Conservation (phyloP, 2,113 vertebrate genomes). For the Equus quagga region DNA sequence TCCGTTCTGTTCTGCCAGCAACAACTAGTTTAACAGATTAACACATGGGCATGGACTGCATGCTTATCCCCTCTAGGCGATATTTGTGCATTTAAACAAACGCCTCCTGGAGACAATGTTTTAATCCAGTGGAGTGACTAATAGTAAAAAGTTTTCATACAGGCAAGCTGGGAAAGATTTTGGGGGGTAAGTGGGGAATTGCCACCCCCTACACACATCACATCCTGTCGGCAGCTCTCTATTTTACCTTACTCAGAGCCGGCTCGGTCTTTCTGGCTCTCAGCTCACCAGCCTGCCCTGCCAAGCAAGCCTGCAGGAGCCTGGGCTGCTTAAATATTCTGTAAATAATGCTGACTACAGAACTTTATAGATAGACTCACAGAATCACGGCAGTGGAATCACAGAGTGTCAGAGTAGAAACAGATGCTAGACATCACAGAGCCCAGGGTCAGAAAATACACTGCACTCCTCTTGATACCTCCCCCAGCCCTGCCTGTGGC, state of each 20-base stretch:
- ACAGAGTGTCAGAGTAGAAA: conserved; percentile 65
- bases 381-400: conserved; percentile 58
- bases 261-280: conserved; percentile 32
- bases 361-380: conserved; percentile 59
- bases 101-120: neutral
- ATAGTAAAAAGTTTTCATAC: neutral
- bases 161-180: neutral
- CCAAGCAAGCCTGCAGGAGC: conserved; percentile 51
- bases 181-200: no score
- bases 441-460: conserved; percentile 70
- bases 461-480: neutral
- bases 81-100: conserved; percentile 24
- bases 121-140: neutral
- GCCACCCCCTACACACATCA: neutral
- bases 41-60: no score
- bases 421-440: conserved; percentile 64
- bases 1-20: neutral
- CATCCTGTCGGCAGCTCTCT: neutral
- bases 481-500: conserved; percentile 57
- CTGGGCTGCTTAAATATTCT: conserved; percentile 69
- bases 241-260: neutral
- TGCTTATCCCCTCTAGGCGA: neutral
- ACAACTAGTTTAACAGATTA: neutral
- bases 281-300: conserved; percentile 13
- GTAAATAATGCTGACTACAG: conserved; percentile 77